These are phyloP conservation scores for Hyles euphorbiae DNA, from an alignment of 1,140 invertebrate species.

Conservation along the genomic window DNA sequence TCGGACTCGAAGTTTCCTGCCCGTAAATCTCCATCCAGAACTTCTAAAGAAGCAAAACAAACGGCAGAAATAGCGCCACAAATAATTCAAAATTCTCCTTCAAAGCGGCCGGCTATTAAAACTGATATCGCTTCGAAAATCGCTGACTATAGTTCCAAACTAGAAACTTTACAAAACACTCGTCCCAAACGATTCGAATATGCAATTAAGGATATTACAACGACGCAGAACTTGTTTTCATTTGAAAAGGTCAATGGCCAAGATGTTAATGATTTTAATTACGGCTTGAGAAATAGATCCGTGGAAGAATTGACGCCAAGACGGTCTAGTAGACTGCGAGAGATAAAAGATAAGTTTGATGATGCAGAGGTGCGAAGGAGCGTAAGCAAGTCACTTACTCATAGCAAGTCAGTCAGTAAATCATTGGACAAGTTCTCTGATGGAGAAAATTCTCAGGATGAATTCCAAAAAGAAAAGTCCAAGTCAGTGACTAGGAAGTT, in stretches of 20 bases:
- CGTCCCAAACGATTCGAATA: conserved; percentile 53
- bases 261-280: conserved; percentile 37
- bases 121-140: conserved; percentile 38
- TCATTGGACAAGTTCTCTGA: conserved; percentile 54
- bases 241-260: conserved; percentile 48
- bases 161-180: conserved; percentile 38
- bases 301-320: conserved; percentile 35
- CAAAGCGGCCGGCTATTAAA: conserved; percentile 46
- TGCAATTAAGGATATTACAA: conserved; percentile 45
- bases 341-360: conserved; percentile 35
- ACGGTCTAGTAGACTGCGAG: conserved; percentile 48
- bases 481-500: conserved; percentile 50
- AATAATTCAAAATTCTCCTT: conserved; percentile 41
- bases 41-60: conserved; percentile 43
- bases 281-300: conserved; percentile 43
- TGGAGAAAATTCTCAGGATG: conserved; percentile 50
- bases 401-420: conserved; percentile 52
- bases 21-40: conserved; percentile 49
- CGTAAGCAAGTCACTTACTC: conserved; percentile 50
- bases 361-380: conserved; percentile 47
- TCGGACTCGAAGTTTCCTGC: conserved; percentile 20
- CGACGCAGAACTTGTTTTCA: conserved; percentile 25
- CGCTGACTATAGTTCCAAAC: conserved; percentile 38
- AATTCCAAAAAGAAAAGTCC: conserved; percentile 37
- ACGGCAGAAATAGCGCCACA: conserved; percentile 11